Conservation (phyloP, 2,113 vertebrate species). For the Ciconia stormi region DNA sequence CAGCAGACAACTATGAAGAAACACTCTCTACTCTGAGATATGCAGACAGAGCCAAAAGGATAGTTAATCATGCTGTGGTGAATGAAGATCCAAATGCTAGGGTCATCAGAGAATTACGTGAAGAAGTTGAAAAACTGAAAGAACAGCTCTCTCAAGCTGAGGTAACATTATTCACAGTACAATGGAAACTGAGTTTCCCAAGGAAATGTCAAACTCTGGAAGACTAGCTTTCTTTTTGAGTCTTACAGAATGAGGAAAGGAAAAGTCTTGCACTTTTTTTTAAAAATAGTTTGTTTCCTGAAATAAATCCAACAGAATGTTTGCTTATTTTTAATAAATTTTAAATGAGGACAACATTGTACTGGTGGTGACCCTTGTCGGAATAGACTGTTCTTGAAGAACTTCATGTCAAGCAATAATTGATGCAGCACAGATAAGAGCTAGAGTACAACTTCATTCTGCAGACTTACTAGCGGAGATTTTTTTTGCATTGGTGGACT, state of each 20-base stretch:
- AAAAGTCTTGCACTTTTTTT: not conserved
- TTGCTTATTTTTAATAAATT: not conserved
- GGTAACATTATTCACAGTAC: conserved; percentile 67
- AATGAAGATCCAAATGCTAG: conserved; percentile 98
- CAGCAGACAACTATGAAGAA: conserved; percentile 98
- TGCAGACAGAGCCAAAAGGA: conserved; percentile 94
- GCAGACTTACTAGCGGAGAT: not conserved
- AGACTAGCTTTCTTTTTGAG: not conserved
- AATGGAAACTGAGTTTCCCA: not conserved
- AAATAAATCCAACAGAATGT: not conserved
- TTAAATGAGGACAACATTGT: not conserved
- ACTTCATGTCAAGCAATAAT: not conserved
- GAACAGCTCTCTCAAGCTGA: conserved; percentile 95
- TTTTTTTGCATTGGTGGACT: not conserved
- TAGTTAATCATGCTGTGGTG: conserved; percentile 94
- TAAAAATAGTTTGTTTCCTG: not conserved
- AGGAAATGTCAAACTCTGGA: not conserved
- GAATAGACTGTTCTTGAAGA: not conserved
- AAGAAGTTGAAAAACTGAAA: conserved; percentile 95
- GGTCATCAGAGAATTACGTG: conserved; percentile 94
- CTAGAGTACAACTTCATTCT: not conserved
- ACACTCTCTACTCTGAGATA: conserved; percentile 95
- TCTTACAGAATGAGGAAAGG: not conserved
- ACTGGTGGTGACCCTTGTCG: not conserved
- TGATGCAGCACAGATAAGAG: not conserved